Conservation (phyloP, 2,113 vertebrate genomes). For the Willisornis vidua region DNA sequence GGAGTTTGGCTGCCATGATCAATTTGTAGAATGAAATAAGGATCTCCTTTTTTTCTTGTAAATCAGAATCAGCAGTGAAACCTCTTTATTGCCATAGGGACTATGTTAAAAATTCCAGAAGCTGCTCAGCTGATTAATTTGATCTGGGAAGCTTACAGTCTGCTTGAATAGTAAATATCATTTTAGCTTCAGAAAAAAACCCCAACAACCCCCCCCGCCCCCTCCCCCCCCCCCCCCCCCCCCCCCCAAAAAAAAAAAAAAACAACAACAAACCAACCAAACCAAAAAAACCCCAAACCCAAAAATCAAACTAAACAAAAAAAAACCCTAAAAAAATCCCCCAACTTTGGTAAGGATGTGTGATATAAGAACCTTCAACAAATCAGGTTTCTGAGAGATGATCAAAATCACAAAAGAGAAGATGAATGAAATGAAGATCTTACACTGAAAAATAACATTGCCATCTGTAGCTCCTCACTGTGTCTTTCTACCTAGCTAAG, state of each 20-base stretch:
- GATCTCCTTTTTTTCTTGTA: constrained; percentile 29
- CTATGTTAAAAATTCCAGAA: constrained; percentile 15
- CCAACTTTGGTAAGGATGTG: background rate
- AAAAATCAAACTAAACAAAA: too few relatives aligned
- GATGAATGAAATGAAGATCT: background rate
- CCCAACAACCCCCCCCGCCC: background rate
- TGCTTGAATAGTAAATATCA: constrained; percentile 29
- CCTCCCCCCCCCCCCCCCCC: too few relatives aligned
- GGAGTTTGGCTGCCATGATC: constrained; percentile 4
- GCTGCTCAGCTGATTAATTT: constrained; percentile 25
- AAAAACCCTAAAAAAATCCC: too few relatives aligned
- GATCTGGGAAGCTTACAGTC: constrained; percentile 6
- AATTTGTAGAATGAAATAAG: constrained; percentile 24
- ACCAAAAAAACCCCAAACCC: background rate
- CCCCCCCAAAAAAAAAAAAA: too few relatives aligned
- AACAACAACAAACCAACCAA: too few relatives aligned
- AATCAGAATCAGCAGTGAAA: constrained; percentile 23
- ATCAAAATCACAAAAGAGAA: background rate
- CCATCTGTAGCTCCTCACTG: constrained; percentile 12
- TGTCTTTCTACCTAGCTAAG: background rate
- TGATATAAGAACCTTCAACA: background rate
- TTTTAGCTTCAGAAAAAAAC: background rate
- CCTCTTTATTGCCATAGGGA: constrained; percentile 32
- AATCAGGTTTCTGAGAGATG: background rate
- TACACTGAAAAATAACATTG: constrained; percentile 30